Evolutionary conservation across 53 echinoderm and acorn worm genomes (phyloP).

Genomic region (Temnopleurus reevesii): DNA sequence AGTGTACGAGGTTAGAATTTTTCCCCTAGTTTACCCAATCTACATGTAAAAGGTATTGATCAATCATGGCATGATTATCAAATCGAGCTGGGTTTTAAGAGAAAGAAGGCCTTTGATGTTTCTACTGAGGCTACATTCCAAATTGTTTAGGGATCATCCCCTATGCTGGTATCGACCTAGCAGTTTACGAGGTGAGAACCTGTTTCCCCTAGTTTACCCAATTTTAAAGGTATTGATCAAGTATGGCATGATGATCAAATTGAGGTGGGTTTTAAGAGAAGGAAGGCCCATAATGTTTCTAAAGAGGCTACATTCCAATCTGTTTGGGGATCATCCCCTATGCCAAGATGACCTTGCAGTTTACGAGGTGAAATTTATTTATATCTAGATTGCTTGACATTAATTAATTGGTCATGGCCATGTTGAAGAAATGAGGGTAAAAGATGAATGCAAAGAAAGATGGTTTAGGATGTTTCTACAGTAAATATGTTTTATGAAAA

Average conservation of each 20-base stretch:
- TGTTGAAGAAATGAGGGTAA: too few species aligned
- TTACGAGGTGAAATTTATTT: slow-evolving; percentile 93
- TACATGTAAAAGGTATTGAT: too few species aligned
- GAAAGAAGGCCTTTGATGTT: slow-evolving; percentile 76
- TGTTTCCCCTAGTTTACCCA: too few species aligned
- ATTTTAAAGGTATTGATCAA: too few species aligned
- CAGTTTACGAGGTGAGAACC: slow-evolving; percentile 96
- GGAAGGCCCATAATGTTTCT: slow-evolving; percentile 81
- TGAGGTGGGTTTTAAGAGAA: slow-evolving; percentile 70
- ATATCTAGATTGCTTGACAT: too few species aligned
- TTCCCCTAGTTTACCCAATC: too few species aligned
- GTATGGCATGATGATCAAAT: too few species aligned
- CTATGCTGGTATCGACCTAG: slow-evolving; percentile 95
- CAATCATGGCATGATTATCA: too few species aligned
- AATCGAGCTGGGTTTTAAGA: too few species aligned
- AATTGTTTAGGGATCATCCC: slow-evolving; percentile 92
- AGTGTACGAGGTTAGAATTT: slow-evolving; percentile 96
- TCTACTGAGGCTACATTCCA: slow-evolving; percentile 92
- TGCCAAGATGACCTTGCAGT: slow-evolving; percentile 95
- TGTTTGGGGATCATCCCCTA: slow-evolving; percentile 92
- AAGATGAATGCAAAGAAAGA: slow-evolving; percentile 73
- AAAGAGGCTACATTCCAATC: slow-evolving; percentile 92
- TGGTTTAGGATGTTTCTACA: slow-evolving; percentile 79
- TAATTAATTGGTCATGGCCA: too few species aligned
- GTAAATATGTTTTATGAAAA: slow-evolving; percentile 91